Evolutionary conservation across 2,888 invertebrate species (phyloP).

Genomic region (Liodrosophila aerea): DNA sequence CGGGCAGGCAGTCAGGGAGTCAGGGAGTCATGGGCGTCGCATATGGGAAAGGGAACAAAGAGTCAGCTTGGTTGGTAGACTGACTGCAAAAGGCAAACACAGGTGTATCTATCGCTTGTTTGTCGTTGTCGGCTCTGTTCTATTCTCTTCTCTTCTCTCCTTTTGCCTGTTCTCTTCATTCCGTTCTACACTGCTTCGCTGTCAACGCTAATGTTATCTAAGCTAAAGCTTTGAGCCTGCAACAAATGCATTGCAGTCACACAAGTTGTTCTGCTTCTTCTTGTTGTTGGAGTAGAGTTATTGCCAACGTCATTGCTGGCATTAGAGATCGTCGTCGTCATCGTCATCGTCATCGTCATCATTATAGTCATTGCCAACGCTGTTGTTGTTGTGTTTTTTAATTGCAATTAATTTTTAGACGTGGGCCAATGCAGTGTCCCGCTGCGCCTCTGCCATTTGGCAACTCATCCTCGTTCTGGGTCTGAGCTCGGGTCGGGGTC

Average conservation of each 20-base stretch:
- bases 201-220: constrained; percentile 70
- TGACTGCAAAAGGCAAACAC: constrained; percentile 42
- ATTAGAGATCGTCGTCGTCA: constrained; percentile 29
- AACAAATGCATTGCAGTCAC: constrained; percentile 13
- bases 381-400: constrained; percentile 32
- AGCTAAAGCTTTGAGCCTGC: constrained; percentile 46
- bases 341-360: constrained; percentile 3
- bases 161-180: background rate
- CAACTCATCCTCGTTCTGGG: constrained; percentile 40
- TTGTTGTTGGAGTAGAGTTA: constrained; percentile 3
- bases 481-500: background rate
- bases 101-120: constrained; percentile 46
- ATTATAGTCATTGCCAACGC: background rate
- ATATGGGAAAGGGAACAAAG: background rate
- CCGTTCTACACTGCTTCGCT: constrained; percentile 32
- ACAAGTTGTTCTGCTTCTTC: too few relatives aligned
- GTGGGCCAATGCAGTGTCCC: constrained; percentile 12
- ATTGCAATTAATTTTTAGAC: constrained; percentile 63
- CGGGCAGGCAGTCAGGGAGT: constrained; percentile 3
- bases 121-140: constrained; percentile 24
- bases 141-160: constrained; percentile 13
- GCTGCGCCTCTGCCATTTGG: constrained; percentile 18
- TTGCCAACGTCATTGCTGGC: constrained; percentile 41
- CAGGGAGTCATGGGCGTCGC: background rate
- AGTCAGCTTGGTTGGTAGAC: background rate